Evolutionary conservation across 2,888 invertebrate species (phyloP), one percentile per base, ranked within the genome.

Genomic region (Seira sanloemensis): DNA sequence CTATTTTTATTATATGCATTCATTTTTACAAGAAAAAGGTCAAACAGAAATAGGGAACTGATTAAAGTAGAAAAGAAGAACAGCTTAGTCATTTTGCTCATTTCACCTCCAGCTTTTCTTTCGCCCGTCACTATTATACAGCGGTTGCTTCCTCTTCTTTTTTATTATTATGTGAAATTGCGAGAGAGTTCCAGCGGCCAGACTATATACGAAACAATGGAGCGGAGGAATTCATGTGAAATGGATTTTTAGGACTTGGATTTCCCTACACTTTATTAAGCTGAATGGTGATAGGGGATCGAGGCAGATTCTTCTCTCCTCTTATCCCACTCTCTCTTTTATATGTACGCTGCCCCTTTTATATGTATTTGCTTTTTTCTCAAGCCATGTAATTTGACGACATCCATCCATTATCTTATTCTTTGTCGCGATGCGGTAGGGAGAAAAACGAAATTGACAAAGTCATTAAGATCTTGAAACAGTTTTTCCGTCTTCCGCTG

Each of bases 381-480:
- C 62, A 66, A 26, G 46, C 67, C 68, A 58, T 74, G 74, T 62
- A 74, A 74, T 75, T 80, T 74, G 68, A 80, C 68, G 68, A 80
- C 69, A 74, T 80, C 74, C 73, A 79, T 79, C 69, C 23, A 68
- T 75, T 69, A 73, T 23, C n/a, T 58, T 72, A 27, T 9, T 72
- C 9, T 23, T 46, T 50, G 46, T 79, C 73, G 50, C 37, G n/a
- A 62, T 69, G 67, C 25, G n/a, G 24, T 37, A 58, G 68, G 37
- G 37, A 37, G n/a, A n/a, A n/a, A 62, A 62, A 68, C 62, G 80
- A 66, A 74, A 80, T 73, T 73, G 80, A 80, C 80, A 74, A 73
- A 80, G 68, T 80, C 80, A 80, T 80, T 80, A 80, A 74, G 74
- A 80, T 80, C 74, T 58, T 69, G 24, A n/a, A 58, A 80, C 19